Conservation (phyloP, 1,140 invertebrate genomes). For the Aphaenogaster rudis region DNA sequence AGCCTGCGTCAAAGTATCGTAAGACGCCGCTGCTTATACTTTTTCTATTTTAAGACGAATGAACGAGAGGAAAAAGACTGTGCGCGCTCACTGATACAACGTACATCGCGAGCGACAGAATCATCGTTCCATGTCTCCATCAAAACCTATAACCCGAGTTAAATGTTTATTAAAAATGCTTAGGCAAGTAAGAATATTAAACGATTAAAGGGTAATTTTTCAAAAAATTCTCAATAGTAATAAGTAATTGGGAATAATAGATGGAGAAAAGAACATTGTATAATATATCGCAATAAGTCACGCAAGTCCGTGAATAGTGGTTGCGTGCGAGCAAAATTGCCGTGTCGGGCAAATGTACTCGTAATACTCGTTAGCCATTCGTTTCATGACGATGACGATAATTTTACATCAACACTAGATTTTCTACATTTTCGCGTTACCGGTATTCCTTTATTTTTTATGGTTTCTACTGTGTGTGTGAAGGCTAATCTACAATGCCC, state of each 20-base stretch:
- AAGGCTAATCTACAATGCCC: no score
- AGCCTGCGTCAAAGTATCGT: constrained; percentile 3
- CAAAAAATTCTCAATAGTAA: background rate
- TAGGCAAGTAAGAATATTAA: background rate
- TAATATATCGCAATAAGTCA: background rate
- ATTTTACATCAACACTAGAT: constrained; percentile 13
- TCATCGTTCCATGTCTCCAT: background rate
- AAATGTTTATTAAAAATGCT: background rate
- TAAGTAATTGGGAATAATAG: background rate
- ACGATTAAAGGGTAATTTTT: background rate
- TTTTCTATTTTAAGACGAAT: constrained; percentile 61
- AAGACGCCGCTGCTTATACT: background rate
- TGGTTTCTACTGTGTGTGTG: background rate
- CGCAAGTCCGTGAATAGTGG: no score
- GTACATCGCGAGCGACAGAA: background rate
- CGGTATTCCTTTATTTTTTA: background rate
- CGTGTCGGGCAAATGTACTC: background rate
- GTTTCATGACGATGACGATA: background rate
- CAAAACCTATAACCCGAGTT: background rate
- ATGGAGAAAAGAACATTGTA: background rate
- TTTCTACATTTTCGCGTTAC: constrained; percentile 7
- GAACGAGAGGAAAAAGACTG: constrained; percentile 49
- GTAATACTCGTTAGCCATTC: background rate
- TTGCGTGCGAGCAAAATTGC: constrained; percentile 22
- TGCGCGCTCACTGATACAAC: constrained; percentile 1